Conservation (phyloP, 1,140 invertebrate species). For the Pygmarrhopalites habei region DNA sequence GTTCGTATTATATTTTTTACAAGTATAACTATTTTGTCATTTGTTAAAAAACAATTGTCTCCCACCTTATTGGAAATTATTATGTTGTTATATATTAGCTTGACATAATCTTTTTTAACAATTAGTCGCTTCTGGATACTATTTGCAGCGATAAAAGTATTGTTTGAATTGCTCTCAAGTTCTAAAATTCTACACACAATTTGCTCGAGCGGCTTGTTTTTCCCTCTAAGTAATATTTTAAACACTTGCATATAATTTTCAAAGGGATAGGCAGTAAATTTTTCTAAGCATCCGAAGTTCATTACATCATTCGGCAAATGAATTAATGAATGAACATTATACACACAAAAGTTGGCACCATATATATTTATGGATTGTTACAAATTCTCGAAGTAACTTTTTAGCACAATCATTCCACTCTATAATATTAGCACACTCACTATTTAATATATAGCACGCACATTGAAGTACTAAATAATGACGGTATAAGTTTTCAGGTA, state of each 20-base stretch:
- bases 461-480: conserved; percentile 44
- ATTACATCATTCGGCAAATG: conserved; percentile 7
- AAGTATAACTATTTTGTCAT: no score
- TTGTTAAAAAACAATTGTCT: no score
- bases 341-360: no score
- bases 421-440: background rate
- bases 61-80: no score
- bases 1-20: no score
- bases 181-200: no score
- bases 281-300: conserved; percentile 8
- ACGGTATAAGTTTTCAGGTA: conserved; percentile 40
- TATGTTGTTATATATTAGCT: no score
- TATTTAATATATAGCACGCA: conserved; percentile 39
- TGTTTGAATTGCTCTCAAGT: conserved; percentile 39
- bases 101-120: no score
- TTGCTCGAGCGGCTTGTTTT: conserved; percentile 38
- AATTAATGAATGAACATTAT: conserved; percentile 14
- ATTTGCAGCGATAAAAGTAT: no score
- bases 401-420: background rate
- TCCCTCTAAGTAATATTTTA: conserved; percentile 9
- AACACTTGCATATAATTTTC: no score
- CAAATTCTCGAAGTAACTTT: conserved; percentile 41
- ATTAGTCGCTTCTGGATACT: no score
- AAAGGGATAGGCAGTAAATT: conserved; percentile 14
- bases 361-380: conserved; percentile 30